phyloP scores from a whole-genome alignment of 2,797 vertebrate genomes.

The Fistularia commersonii region DNA sequence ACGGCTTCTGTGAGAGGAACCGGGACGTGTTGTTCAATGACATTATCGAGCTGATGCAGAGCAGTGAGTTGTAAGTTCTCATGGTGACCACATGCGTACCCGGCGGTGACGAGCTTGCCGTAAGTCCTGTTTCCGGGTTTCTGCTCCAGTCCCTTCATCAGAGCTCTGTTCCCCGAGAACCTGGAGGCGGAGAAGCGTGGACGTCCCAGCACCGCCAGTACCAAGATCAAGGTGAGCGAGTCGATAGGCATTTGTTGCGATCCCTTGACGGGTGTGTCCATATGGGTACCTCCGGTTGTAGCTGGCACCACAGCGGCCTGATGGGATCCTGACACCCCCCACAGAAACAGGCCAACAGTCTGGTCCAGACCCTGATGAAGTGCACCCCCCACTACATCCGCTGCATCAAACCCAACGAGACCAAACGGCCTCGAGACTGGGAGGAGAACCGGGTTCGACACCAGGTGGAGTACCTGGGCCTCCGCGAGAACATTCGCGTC shows the following conservation, averaged over 20 bases:
- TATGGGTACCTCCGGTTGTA: no score
- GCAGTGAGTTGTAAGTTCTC: conserved; percentile 80
- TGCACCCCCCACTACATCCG: conserved; percentile 85
- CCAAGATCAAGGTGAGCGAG: conserved; percentile 80
- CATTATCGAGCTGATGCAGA: conserved; percentile 86
- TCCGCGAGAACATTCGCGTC: conserved; percentile 83
- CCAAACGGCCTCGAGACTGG: conserved; percentile 81
- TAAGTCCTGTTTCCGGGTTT: conserved; percentile 16
- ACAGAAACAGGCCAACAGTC: conserved; percentile 83
- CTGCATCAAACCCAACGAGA: conserved; percentile 86
- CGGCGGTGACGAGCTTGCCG: background rate
- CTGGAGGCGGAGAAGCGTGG: conserved; percentile 79
- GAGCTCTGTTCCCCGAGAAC: conserved; percentile 78
- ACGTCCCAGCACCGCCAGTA: conserved; percentile 77
- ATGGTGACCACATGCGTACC: background rate
- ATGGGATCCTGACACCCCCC: background rate
- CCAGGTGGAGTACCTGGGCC: conserved; percentile 84
- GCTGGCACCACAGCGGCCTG: background rate
- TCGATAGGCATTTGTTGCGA: background rate
- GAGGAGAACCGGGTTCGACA: conserved; percentile 80
- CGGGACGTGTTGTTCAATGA: conserved; percentile 82
- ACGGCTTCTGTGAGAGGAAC: conserved; percentile 80
- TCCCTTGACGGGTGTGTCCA: background rate
- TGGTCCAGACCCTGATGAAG: conserved; percentile 82
- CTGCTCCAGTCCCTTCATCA: conserved; percentile 75